These are phyloP conservation scores for Drosophila eugracilis DNA, from an alignment of 1,140 invertebrate species.

Conservation along the genomic window DNA sequence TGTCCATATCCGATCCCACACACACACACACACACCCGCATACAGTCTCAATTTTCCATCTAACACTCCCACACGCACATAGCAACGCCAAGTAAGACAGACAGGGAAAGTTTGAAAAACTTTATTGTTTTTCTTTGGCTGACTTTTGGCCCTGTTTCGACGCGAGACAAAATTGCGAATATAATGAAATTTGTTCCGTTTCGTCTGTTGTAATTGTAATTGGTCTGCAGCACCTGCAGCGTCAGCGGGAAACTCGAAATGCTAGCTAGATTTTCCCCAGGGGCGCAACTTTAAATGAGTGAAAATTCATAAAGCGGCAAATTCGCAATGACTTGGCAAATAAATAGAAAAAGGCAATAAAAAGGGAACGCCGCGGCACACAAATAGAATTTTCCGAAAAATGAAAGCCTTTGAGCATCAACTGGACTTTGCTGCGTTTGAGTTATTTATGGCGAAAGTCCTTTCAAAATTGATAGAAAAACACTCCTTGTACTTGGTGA, in stretches of 20 bases:
- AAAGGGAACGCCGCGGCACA: no score
- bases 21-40: no score
- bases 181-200: slow-evolving; percentile 78
- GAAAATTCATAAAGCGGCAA: slow-evolving; percentile 9
- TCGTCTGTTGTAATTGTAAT: slow-evolving; percentile 64
- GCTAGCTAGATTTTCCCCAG: not conserved
- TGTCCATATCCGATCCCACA: slow-evolving; percentile 31
- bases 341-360: slow-evolving; percentile 14
- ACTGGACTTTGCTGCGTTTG: slow-evolving; percentile 39
- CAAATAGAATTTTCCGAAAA: slow-evolving; percentile 36
- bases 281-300: slow-evolving; percentile 29
- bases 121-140: slow-evolving; percentile 73
- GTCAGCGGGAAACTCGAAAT: not conserved
- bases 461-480: slow-evolving; percentile 49
- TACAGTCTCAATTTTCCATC: slow-evolving; percentile 19
- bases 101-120: slow-evolving; percentile 8
- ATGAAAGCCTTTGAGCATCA: slow-evolving; percentile 23
- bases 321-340: slow-evolving; percentile 11
- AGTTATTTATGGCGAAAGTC: slow-evolving; percentile 46
- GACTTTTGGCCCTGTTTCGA: slow-evolving; percentile 47
- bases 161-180: slow-evolving; percentile 64
- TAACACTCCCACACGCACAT: slow-evolving; percentile 10
- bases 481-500: slow-evolving; percentile 1
- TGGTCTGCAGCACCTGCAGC: slow-evolving; percentile 41
- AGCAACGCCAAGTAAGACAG: slow-evolving; percentile 10